Evolutionary conservation across 1,140 invertebrate genomes (phyloP).

Genomic region (Metopolophium dirhodum): DNA sequence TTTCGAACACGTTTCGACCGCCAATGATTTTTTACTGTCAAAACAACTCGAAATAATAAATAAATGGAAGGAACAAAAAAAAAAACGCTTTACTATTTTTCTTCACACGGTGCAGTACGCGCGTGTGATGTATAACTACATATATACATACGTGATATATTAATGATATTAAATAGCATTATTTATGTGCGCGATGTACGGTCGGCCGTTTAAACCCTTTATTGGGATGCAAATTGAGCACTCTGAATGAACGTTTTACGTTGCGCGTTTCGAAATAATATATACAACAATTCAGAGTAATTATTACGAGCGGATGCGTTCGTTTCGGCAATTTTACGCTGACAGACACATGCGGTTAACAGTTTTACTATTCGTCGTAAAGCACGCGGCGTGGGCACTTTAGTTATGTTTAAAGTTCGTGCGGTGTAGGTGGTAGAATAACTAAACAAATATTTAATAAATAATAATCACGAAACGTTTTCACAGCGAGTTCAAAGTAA

Average conservation of each 20-base stretch:
- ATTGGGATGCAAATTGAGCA: conserved; percentile 34
- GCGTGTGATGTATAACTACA: no score
- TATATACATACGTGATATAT: not conserved
- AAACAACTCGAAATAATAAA: conserved; percentile 4
- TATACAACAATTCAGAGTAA: not conserved
- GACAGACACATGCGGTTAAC: not conserved
- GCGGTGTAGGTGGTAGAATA: not conserved
- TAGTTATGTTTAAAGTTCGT: not conserved
- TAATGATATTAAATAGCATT: not conserved
- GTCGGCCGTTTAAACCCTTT: not conserved
- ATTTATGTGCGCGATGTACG: not conserved
- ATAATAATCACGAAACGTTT: not conserved
- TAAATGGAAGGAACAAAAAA: not conserved
- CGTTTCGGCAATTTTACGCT: not conserved
- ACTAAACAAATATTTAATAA: not conserved
- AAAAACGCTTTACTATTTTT: conserved; percentile 12
- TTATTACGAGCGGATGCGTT: not conserved
- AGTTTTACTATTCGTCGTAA: not conserved
- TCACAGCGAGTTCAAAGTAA: not conserved
- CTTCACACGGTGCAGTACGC: not conserved
- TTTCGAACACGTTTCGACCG: conserved; percentile 21
- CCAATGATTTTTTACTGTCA: conserved; percentile 17
- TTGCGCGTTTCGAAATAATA: not conserved
- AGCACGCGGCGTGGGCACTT: no score
- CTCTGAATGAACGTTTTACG: not conserved